phyloP scores from a whole-genome alignment of 2,888 invertebrate genomes.

The Mellilla xanthometata region DNA sequence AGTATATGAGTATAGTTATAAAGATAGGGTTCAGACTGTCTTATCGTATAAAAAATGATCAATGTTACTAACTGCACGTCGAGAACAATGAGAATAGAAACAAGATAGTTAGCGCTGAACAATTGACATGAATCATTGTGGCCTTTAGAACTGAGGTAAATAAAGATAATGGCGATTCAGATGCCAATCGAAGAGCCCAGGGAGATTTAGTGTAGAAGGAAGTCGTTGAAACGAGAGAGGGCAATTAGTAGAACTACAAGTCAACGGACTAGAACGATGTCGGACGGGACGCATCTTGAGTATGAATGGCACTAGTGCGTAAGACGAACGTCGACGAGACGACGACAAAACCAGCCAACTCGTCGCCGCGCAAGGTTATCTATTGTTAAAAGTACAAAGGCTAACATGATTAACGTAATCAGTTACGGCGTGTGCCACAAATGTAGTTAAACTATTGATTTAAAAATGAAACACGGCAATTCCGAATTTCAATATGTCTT shows the following conservation, averaged over 20 bases:
- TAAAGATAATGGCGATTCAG: slow-evolving; percentile 50
- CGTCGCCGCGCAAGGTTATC: slow-evolving; percentile 51
- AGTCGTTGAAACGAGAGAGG: slow-evolving; percentile 55
- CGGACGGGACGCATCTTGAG: slow-evolving; percentile 43
- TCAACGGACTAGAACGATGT: slow-evolving; percentile 59
- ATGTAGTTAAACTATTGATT: too few species aligned
- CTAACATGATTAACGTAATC: slow-evolving; percentile 17
- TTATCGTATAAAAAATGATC: slow-evolving; percentile 3
- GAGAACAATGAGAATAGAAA: slow-evolving; percentile 39
- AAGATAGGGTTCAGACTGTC: slow-evolving; percentile 1
- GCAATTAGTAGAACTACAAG: slow-evolving; percentile 60
- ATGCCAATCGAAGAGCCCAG: slow-evolving; percentile 52
- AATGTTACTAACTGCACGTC: slow-evolving; percentile 20
- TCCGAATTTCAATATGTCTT: too few species aligned
- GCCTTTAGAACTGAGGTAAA: slow-evolving; percentile 35
- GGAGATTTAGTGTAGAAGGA: slow-evolving; percentile 50
- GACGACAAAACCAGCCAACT: slow-evolving; percentile 50
- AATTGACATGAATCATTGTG: slow-evolving; percentile 33
- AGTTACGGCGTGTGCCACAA: slow-evolving; percentile 5
- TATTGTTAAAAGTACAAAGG: slow-evolving; percentile 41
- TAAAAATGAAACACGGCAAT: too few species aligned
- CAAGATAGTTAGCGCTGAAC: slow-evolving; percentile 29
- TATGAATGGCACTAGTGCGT: slow-evolving; percentile 51
- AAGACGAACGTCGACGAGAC: slow-evolving; percentile 37
- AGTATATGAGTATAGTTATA: slow-evolving; percentile 7